These are phyloP conservation scores for Halictus quadricinctus DNA, from an alignment of 2,888 invertebrate genomes.

Conservation along the genomic window DNA sequence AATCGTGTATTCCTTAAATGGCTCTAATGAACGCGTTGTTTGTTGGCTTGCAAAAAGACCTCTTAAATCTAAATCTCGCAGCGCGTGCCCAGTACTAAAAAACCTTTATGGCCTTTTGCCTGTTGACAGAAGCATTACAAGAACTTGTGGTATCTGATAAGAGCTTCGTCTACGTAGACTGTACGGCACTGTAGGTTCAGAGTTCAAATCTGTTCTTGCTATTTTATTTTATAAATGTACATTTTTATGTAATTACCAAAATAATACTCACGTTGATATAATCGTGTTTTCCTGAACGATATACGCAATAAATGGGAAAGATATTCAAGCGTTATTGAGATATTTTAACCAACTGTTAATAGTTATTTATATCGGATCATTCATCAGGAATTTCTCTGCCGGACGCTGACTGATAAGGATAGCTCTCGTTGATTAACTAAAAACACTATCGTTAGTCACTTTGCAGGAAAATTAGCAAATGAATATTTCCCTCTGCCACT, in stretches of 20 bases:
- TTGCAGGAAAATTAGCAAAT: no score
- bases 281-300: not conserved
- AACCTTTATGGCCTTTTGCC: not conserved
- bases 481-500: no score
- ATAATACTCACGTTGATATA: not conserved
- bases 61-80: not conserved
- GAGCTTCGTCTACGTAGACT: not conserved
- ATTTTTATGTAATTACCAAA: not conserved
- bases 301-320: not conserved
- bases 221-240: not conserved
- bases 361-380: not conserved
- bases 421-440: not conserved
- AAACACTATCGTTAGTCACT: not conserved
- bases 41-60: not conserved
- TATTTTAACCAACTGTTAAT: not conserved
- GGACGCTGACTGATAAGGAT: not conserved
- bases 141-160: not conserved
- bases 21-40: not conserved
- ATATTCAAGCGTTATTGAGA: not conserved
- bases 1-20: conserved; percentile 5
- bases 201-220: not conserved
- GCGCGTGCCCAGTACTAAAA: not conserved
- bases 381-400: not conserved
- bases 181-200: not conserved
- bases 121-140: not conserved